Evolutionary conservation across 2,888 invertebrate genomes (phyloP).

Genomic region (Harpagoxenus sublaevis): DNA sequence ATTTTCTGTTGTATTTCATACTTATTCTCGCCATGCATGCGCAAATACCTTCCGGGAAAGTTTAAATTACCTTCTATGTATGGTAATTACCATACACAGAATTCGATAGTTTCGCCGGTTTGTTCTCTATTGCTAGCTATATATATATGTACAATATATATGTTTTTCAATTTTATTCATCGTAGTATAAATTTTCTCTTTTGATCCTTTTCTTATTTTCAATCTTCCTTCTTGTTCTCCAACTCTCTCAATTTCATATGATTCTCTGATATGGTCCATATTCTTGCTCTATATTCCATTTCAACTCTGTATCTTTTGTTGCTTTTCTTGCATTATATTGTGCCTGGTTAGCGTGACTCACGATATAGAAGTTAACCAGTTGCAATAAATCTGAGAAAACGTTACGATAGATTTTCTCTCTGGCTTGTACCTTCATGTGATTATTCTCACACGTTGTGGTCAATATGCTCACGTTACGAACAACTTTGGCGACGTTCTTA

Average conservation of each 20-base stretch:
- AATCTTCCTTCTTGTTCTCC: slow-evolving; percentile 23
- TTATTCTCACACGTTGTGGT: slow-evolving; percentile 76
- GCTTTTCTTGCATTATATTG: neutral
- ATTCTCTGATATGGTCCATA: neutral
- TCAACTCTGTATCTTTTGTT: neutral
- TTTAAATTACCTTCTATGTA: slow-evolving; percentile 70
- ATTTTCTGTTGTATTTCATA: slow-evolving; percentile 4
- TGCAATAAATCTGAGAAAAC: slow-evolving; percentile 68
- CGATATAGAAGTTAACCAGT: slow-evolving; percentile 66
- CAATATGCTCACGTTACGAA: slow-evolving; percentile 76
- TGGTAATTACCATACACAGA: slow-evolving; percentile 68
- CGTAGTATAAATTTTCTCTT: neutral
- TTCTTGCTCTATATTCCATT: neutral
- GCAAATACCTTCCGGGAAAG: slow-evolving; percentile 61
- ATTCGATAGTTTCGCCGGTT: slow-evolving; percentile 60
- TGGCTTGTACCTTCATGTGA: slow-evolving; percentile 67
- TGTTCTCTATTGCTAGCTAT: slow-evolving; percentile 49
- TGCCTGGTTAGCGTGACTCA: slow-evolving; percentile 50
- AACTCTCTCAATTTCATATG: neutral
- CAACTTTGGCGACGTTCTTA: slow-evolving; percentile 70
- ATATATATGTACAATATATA: slow-evolving; percentile 1
- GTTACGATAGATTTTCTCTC: slow-evolving; percentile 63
- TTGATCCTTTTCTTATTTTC: neutral
- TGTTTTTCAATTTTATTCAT: slow-evolving; percentile 32
- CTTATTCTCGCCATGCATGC: slow-evolving; percentile 23